Evolutionary conservation across 53 echinoderm and acorn worm species (phyloP).

Genomic region (Luidia sarsii): DNA sequence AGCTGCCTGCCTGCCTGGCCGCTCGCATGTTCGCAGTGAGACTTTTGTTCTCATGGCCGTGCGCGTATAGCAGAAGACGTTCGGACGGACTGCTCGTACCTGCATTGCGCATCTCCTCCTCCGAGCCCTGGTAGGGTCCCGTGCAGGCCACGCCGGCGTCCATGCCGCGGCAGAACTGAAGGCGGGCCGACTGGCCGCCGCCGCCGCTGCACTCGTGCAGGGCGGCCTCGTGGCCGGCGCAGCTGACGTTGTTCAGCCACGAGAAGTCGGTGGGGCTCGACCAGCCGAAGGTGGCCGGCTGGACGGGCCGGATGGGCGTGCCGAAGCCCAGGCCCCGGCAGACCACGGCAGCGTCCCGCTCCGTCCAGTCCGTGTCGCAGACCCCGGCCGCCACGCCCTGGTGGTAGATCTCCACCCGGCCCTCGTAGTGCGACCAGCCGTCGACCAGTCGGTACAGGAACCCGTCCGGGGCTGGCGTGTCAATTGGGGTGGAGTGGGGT

Average conservation of each 20-base stretch:
- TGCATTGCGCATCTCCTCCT: constrained; percentile 9
- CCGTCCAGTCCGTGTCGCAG: constrained; percentile 11
- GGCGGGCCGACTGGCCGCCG: no score
- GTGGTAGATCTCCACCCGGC: neutral
- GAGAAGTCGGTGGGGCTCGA: neutral
- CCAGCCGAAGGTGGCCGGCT: neutral
- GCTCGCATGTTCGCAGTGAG: no score
- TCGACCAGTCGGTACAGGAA: neutral
- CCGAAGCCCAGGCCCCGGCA: constrained; percentile 14
- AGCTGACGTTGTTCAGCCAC: constrained; percentile 5
- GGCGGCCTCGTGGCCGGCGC: neutral
- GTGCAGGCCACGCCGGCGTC: constrained; percentile 16
- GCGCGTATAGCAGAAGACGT: no score
- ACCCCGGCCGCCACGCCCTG: neutral
- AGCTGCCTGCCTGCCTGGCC: no score
- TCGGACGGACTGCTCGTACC: no score
- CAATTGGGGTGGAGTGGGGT: no score
- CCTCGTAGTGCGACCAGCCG: constrained; percentile 13
- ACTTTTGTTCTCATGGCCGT: no score
- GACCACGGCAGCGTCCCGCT: neutral
- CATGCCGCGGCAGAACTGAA: neutral
- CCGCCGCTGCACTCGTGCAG: neutral
- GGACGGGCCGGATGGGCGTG: neutral
- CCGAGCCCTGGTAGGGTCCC: neutral
- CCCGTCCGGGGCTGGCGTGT: neutral